phyloP scores from a whole-genome alignment of 30 jellyfish, hydroid and myxozoan genomes.

The Nemopilema nomurai region DNA sequence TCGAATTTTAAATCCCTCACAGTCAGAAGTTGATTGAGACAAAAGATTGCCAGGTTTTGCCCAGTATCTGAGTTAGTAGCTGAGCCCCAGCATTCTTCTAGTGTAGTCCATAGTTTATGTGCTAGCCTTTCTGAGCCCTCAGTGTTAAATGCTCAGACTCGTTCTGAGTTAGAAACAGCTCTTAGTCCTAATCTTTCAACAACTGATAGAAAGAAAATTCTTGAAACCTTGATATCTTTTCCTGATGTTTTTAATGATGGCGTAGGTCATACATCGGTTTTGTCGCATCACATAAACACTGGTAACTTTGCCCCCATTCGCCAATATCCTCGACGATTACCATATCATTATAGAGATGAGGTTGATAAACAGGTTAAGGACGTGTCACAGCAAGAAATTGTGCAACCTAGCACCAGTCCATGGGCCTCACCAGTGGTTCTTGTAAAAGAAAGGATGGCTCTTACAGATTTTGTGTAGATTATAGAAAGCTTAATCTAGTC shows the following conservation, averaged over 20 bases:
- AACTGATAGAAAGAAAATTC: constrained; percentile 16
- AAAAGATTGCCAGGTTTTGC: neutral
- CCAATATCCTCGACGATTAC: constrained; percentile 48
- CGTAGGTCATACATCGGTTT: constrained; percentile 45
- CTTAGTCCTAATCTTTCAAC: constrained; percentile 44
- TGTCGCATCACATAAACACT: constrained; percentile 19
- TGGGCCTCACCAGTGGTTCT: constrained; percentile 67
- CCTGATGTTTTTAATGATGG: constrained; percentile 44
- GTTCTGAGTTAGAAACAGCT: constrained; percentile 31
- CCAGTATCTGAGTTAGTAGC: neutral
- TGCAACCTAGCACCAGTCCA: constrained; percentile 65
- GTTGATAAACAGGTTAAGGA: constrained; percentile 38
- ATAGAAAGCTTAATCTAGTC: constrained; percentile 37
- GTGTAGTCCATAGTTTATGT: neutral
- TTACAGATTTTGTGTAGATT: constrained; percentile 49
- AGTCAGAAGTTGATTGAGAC: neutral
- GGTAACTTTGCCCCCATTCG: constrained; percentile 35
- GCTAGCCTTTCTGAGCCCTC: neutral
- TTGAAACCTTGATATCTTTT: constrained; percentile 30
- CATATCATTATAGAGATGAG: constrained; percentile 27
- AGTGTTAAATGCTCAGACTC: constrained; percentile 10
- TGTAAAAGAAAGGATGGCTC: constrained; percentile 32
- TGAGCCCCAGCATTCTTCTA: neutral
- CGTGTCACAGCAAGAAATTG: constrained; percentile 48
- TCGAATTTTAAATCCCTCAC: neutral